A percentile compares a stretch with the other conserved stretches of the same genome.
Conservation (phyloP, 2,113 vertebrate genomes). For the Planiliza haematocheilus region DNA sequence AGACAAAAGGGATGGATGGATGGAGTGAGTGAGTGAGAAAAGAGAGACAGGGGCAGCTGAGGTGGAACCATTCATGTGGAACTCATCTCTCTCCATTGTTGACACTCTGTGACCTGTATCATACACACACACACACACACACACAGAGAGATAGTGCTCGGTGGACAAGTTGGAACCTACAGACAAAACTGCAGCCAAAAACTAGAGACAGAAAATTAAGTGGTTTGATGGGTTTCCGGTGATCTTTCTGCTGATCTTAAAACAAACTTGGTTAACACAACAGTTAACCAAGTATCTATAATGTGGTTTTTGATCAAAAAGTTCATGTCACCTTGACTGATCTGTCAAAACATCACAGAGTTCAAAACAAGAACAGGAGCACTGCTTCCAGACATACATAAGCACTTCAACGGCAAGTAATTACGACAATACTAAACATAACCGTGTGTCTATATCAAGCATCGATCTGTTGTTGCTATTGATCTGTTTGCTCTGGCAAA, state of each 20-base stretch:
- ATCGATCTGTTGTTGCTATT: slow-evolving; percentile 64
- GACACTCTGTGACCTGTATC: slow-evolving; percentile 77
- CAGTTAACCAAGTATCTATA: background rate
- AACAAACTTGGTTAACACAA: background rate
- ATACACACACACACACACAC: slow-evolving; percentile 36
- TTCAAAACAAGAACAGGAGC: background rate
- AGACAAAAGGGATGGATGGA: slow-evolving; percentile 26
- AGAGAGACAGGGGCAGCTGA: slow-evolving; percentile 42
- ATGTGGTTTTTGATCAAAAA: slow-evolving; percentile 17
- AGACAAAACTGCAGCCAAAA: slow-evolving; percentile 41
- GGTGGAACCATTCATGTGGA: slow-evolving; percentile 75
- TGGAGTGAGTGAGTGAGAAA: slow-evolving; percentile 43
- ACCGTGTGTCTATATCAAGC: slow-evolving; percentile 24
- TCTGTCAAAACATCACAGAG: background rate
- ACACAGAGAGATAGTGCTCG: slow-evolving; percentile 33
- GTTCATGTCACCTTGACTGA: slow-evolving; percentile 13
- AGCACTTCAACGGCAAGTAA: slow-evolving; percentile 15
- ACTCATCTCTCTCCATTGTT: slow-evolving; percentile 79
- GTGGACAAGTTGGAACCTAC: slow-evolving; percentile 49
- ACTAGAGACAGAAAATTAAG: slow-evolving; percentile 30
- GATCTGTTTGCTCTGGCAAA: slow-evolving; percentile 52
- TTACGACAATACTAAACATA: slow-evolving; percentile 34
- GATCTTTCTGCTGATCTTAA: slow-evolving; percentile 3
- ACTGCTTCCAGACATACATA: slow-evolving; percentile 1
- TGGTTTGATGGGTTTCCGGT: slow-evolving; percentile 15